Conservation (phyloP, 1,140 invertebrate species). For the Chironomus tepperi region DNA sequence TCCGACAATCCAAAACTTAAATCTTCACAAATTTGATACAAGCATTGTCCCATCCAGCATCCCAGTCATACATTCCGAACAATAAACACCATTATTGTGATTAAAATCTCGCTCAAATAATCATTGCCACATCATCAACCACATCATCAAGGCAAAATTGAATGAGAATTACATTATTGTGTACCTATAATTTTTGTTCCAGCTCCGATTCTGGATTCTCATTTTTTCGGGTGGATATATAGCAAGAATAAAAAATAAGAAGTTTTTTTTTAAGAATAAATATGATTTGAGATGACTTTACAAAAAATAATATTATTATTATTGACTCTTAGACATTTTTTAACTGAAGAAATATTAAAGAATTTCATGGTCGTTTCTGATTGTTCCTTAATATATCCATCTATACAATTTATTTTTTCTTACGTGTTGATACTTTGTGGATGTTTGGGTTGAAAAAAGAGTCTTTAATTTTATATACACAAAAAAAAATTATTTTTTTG, state of each 20-base stretch:
- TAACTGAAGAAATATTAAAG: constrained; percentile 13
- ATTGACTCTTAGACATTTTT: constrained; percentile 19
- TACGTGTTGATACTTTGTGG: neutral
- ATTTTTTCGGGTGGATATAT: neutral
- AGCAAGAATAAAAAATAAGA: neutral
- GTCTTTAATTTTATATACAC: neutral
- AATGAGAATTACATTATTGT: constrained; percentile 18
- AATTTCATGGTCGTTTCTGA: constrained; percentile 11
- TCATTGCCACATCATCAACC: neutral
- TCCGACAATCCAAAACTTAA: too few relatives aligned
- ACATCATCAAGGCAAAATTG: neutral
- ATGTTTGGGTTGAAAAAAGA: neutral
- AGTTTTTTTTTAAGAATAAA: constrained; percentile 19
- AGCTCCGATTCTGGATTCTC: constrained; percentile 11
- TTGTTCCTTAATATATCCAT: neutral
- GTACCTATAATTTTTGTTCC: constrained; percentile 11
- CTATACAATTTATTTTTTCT: neutral
- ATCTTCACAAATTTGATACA: too few relatives aligned
- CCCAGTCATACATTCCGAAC: too few relatives aligned
- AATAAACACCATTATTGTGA: too few relatives aligned
- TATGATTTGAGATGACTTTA: constrained; percentile 21
- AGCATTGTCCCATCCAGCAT: too few relatives aligned
- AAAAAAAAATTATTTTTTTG: constrained; percentile 14
- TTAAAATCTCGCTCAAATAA: too few relatives aligned
- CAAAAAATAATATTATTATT: neutral